Base-by-base conservation (phyloP, 1,140 invertebrate genomes). In the Eumaeus atala region DNA sequence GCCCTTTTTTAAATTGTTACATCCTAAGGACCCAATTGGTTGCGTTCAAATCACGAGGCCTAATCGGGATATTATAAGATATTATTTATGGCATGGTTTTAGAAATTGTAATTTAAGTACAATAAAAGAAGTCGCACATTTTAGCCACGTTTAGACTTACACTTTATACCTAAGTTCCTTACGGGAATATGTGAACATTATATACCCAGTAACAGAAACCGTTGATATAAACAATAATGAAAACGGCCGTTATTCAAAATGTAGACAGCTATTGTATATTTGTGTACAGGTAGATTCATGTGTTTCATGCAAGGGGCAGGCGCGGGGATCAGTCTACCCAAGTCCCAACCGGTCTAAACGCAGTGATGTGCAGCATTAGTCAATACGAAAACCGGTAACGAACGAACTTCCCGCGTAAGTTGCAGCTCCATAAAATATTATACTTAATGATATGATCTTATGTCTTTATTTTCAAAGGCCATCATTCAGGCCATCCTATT, bases 361-460 rank as follows among this genome's bases (percentile, higher is more conserved):
- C 65, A 70, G 70, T 72, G 74, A 77, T 74, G 74, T 72, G 66
- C 68, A 67, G 60, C 66, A 70, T 79, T 77, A 74, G 65, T 71
- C 71, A 70, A 77, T 74, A 76, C 66, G 61, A 70, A 77, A 80
- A 78, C 70, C 77, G 70, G 75, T 77, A 77, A 72, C 63, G 48
- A 65, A 51, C 59, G 59, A 62, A 54, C 59, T 65, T 54, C 57
- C 61, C 54, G 56, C 62, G 55, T 65, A 67, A 59, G 58, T 53
- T 59, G 54, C 49, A 59, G 59, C 69, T 56, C 59, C 61, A 68
- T 68, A 68, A 60, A 56, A 64, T 71, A n/a, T n/a, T n/a, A n/a
- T n/a, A n/a, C 66, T 71, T 68, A 71, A 71, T 71, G 62, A 62
- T 64, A 64, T 47, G 54, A 67, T 68, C 58, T 72, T 71, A 70